phyloP scores from a whole-genome alignment of 2,113 vertebrate species.

The Marmota monax region DNA sequence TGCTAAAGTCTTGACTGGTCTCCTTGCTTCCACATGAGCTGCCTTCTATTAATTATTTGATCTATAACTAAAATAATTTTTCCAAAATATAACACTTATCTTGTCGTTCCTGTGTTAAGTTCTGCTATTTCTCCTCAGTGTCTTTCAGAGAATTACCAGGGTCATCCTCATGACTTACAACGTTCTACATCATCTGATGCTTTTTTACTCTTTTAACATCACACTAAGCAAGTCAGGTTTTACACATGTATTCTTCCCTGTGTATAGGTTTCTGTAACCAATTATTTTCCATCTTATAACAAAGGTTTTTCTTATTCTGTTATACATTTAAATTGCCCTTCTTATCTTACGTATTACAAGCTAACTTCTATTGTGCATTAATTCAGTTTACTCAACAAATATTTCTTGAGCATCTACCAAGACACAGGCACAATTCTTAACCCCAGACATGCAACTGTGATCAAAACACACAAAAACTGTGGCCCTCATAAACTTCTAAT shows the following conservation, averaged over 20 bases:
- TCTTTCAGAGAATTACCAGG: not conserved
- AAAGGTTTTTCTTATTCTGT: not conserved
- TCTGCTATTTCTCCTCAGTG: not conserved
- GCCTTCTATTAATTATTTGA: not conserved
- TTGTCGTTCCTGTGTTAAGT: not conserved
- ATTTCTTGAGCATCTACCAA: not conserved
- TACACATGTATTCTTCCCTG: not conserved
- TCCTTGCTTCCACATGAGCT: not conserved
- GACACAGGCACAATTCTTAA: not conserved
- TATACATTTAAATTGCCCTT: not conserved
- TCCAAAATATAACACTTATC: not conserved
- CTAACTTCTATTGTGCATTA: not conserved
- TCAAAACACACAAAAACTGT: not conserved
- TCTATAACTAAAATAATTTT: not conserved
- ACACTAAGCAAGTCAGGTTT: not conserved
- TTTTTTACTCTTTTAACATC: not conserved
- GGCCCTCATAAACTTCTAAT: not conserved
- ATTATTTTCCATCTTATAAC: slow-evolving; percentile 1
- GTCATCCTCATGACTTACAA: not conserved
- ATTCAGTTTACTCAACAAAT: slow-evolving; percentile 15
- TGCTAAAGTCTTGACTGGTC: not conserved
- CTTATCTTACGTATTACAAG: not conserved
- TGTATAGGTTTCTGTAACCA: not conserved
- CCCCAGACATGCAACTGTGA: not conserved
- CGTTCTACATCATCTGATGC: not conserved